A percentile compares a stretch with the other conserved stretches of the same genome.
Conservation (phyloP, 2,888 invertebrate species). For the Napeogenes inachia region DNA sequence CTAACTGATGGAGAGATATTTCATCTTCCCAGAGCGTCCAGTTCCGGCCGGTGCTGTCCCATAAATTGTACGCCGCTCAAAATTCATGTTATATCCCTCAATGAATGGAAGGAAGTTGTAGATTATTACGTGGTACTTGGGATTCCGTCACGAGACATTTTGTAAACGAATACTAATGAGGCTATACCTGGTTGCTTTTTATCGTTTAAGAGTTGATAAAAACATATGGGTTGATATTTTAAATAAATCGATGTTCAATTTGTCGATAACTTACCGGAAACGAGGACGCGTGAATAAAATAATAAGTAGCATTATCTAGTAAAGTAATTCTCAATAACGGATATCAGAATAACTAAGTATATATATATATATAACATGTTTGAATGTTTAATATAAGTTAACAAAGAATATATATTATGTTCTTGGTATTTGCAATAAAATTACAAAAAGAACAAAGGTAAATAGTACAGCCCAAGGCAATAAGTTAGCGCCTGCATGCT, state of each 20-base stretch:
- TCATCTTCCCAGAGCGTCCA: neutral
- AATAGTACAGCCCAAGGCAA: conserved; percentile 18
- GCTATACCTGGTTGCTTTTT: conserved; percentile 22
- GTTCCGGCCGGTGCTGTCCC: conserved; percentile 22
- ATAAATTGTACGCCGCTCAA: conserved; percentile 28
- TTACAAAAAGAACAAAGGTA: conserved; percentile 9
- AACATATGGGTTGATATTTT: conserved; percentile 16
- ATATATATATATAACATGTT: too few relatives aligned
- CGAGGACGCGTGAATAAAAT: conserved; percentile 8
- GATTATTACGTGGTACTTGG: conserved; percentile 35
- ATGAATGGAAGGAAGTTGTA: conserved; percentile 40
- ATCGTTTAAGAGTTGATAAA: conserved; percentile 17
- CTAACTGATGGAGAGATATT: neutral
- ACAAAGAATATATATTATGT: neutral
- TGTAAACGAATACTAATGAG: conserved; percentile 37
- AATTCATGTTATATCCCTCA: conserved; percentile 34
- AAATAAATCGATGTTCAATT: conserved; percentile 26
- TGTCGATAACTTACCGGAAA: conserved; percentile 26
- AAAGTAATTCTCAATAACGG: too few relatives aligned
- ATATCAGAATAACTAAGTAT: too few relatives aligned
- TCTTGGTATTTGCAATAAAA: neutral
- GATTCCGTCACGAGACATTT: conserved; percentile 34
- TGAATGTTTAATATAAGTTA: too few relatives aligned
- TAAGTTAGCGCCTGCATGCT: conserved; percentile 27
- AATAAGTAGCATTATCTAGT: neutral